phyloP scores from a whole-genome alignment of 2,888 invertebrate genomes.

The Ennomos quercinarius region DNA sequence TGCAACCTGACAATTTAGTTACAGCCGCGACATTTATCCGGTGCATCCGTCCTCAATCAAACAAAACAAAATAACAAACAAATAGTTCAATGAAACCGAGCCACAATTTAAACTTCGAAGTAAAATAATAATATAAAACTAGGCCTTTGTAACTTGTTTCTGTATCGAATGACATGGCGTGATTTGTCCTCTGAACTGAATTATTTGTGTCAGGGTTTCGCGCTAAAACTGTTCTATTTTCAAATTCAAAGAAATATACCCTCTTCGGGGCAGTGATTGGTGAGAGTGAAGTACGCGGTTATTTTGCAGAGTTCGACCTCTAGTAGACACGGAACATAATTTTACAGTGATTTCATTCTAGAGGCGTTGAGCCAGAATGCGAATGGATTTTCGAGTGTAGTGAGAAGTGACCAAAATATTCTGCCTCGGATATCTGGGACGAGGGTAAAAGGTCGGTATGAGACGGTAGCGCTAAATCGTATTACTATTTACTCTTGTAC shows the following conservation, averaged over 20 bases:
- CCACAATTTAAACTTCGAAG: constrained; percentile 3
- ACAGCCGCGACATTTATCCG: constrained; percentile 61
- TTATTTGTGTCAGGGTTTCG: constrained; percentile 17
- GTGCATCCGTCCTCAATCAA: constrained; percentile 39
- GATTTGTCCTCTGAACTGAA: constrained; percentile 30
- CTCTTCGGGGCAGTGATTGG: constrained; percentile 24
- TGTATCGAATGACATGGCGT: constrained; percentile 22
- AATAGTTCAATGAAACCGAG: constrained; percentile 15
- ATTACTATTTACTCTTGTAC: constrained; percentile 45
- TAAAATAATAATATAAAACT: constrained; percentile 11
- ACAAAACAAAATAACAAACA: constrained; percentile 45
- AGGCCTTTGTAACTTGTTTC: constrained; percentile 18
- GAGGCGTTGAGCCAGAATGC: constrained; percentile 18
- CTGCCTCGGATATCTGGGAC: constrained; percentile 43
- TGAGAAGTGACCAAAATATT: constrained; percentile 45
- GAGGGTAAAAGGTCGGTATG: constrained; percentile 52
- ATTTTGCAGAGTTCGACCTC: constrained; percentile 1
- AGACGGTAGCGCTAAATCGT: constrained; percentile 45
- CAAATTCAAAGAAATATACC: constrained; percentile 7
- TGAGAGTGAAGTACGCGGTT: background rate
- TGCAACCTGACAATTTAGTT: constrained; percentile 76
- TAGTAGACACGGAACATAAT: constrained; percentile 4
- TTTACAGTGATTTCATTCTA: constrained; percentile 20
- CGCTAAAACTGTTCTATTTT: constrained; percentile 17
- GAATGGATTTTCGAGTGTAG: constrained; percentile 41